These are phyloP conservation scores for Vanessa tameamea DNA, from an alignment of 1,140 invertebrate species.

Conservation along the genomic window DNA sequence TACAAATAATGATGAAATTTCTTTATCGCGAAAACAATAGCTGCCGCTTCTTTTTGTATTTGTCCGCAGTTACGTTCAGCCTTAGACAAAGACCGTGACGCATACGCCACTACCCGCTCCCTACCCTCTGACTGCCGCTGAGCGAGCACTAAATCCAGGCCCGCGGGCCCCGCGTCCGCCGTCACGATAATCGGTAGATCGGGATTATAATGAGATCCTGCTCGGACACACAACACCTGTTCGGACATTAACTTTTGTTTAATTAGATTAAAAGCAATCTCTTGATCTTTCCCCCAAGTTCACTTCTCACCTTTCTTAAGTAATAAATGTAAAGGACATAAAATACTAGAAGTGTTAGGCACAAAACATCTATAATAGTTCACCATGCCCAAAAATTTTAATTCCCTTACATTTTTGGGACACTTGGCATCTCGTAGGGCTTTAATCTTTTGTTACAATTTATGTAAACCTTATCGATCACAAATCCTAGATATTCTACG, in stretches of 20 bases:
- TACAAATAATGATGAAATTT: constrained; percentile 58
- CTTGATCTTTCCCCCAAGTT: constrained; percentile 43
- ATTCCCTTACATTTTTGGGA: neutral
- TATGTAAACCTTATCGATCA: constrained; percentile 25
- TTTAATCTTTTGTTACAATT: constrained; percentile 2
- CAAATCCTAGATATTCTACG: constrained; percentile 61
- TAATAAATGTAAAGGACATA: constrained; percentile 56
- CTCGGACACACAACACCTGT: too few species aligned
- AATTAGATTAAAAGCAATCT: constrained; percentile 43
- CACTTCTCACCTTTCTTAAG: constrained; percentile 41
- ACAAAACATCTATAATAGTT: constrained; percentile 67
- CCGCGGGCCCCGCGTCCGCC: too few species aligned
- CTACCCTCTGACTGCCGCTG: constrained; percentile 40
- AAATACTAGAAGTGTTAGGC: constrained; percentile 53
- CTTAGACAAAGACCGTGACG: constrained; percentile 64
- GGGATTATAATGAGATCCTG: constrained; percentile 67
- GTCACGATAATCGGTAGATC: too few species aligned
- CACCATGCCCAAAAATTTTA: constrained; percentile 12
- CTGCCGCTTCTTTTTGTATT: constrained; percentile 77
- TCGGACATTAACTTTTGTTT: constrained; percentile 47
- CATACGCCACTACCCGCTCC: constrained; percentile 68
- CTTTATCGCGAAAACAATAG: constrained; percentile 73
- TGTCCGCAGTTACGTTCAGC: constrained; percentile 76
- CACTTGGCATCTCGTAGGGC: neutral
- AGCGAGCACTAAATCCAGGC: constrained; percentile 55